Evolutionary conservation across 2,888 invertebrate genomes (phyloP), one percentile per base, ranked within the genome.

Genomic region (Drosophila seclusa): DNA sequence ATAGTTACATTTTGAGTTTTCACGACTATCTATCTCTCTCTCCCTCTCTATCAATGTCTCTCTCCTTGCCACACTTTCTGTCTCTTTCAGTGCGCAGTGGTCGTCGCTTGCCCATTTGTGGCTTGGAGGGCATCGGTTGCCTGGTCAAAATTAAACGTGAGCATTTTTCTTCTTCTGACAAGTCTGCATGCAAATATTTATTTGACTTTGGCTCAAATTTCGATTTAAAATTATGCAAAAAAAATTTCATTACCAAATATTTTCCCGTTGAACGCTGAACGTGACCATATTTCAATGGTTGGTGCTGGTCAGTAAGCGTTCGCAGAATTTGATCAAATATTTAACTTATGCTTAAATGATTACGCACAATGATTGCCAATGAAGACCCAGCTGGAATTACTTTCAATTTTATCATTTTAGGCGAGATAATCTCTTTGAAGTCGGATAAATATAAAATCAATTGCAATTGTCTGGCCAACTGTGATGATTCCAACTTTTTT

Each of bases 401-500:
- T 27, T 27, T 50, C n/a, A 27, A 27, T 34, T 42, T 45, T 18
- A 42, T 58, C 13, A 29, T 53, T 53, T 24, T 29, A 95, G 95
- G 94, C 62, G 94, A 94, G 79, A 93, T 94, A 57, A 95, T 94
- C 76, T 94, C 94, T 42, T 87, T 95, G 10, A 94, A 94, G 83
- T 93, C 93, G 48, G 92, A 91, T 31, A 94, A 93, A 27, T 93
- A 94, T 80, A 94, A 94, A 86, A 94, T 95, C 59, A 93, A 95
- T 80, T 96, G 96, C 85, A 94, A 94, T 38, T 96, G 96, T 85
- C 92, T 94, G 64, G 94, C 96, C 16, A 94, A 96, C 75, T 96
- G 96, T 81, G 95, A 96, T 80, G 96, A 96, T 82, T 95, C 95
- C 1, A 96, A 95, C 88, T 96, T 95, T 80, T 94, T 95, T 13